Base-by-base conservation (phyloP, 2,797 vertebrate species). In the Platalea minor region DNA sequence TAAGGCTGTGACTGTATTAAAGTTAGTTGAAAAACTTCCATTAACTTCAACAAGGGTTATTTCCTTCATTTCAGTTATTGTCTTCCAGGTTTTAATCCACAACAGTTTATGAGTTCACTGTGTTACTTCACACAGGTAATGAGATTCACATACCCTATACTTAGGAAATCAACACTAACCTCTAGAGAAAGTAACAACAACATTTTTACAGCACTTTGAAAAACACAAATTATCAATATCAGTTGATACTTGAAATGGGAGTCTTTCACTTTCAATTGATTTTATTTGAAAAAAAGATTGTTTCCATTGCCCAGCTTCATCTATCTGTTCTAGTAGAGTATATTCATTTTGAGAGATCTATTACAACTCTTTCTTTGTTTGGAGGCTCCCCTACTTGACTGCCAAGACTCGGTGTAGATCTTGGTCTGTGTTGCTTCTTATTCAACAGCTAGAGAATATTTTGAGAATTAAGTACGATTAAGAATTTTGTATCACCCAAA, bases 401-500 rank as follows among this genome's bases (percentile, higher is more conserved):
- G 57, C n/a, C 57, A 95, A 88, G 60, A 72, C 21, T 78, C 4
- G 0, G 1, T 50, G 64, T 28, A 85, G 56, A 69, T 68, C 73
- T 77, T 91, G 39, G 59, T 83, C 70, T 91, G 45, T 39, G 18
- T 63, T 81, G 29, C 41, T 77, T 92, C 70, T 83, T 83, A 83
- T 78, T 90, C 57, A 75, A 86, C 12, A 92, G 46, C 46, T 78
- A 86, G 16, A 73, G 54, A 90, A 64, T 54, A 89, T 72, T 84
- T 74, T 69, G 20, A 89, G 77, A 86, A 50, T 43, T 68, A 89
- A 95, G 89, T 87, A 63, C 0, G 0, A 64, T 80, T 79, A 92
- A 88, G 56, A 85, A 64, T 53, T 53, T 93, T 85, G 20, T 91
- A 80, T 72, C 48, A 83, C 59, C 67, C 68, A 93, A 95, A 93